Conservation (phyloP, 2,113 vertebrate species). For the Chloropsis hardwickii region DNA sequence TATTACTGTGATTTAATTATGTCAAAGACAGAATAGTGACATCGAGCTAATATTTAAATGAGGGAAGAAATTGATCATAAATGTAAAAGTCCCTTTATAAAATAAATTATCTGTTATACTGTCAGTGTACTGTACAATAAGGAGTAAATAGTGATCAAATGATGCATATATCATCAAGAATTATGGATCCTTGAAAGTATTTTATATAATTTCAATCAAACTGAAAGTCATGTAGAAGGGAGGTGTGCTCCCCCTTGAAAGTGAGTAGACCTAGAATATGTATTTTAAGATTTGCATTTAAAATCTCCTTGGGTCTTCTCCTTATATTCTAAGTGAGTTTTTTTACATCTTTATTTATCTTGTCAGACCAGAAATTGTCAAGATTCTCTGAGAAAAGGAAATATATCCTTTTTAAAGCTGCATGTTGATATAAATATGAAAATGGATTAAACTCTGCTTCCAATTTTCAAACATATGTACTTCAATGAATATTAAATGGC, state of each 20-base stretch:
- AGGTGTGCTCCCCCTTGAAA: background rate
- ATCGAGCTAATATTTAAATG: background rate
- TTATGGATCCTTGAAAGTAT: background rate
- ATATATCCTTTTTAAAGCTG: slow-evolving; percentile 74
- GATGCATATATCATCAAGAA: background rate
- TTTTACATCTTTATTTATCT: slow-evolving; percentile 40
- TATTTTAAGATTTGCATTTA: slow-evolving; percentile 2
- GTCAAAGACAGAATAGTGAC: background rate
- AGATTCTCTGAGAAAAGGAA: slow-evolving; percentile 56
- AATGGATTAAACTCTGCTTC: slow-evolving; percentile 83
- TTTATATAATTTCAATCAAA: background rate
- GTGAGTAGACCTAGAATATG: background rate
- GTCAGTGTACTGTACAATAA: background rate
- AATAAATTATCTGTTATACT: background rate
- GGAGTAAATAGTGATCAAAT: background rate
- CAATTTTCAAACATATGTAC: slow-evolving; percentile 81
- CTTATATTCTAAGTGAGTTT: background rate
- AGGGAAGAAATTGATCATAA: background rate
- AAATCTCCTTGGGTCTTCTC: slow-evolving; percentile 12
- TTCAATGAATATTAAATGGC: slow-evolving; percentile 84
- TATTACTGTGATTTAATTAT: background rate
- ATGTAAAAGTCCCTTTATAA: background rate
- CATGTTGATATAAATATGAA: slow-evolving; percentile 91
- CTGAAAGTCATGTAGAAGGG: background rate
- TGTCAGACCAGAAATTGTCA: slow-evolving; percentile 52